phyloP scores from a whole-genome alignment of 2,888 invertebrate genomes.

The Cyrtodaria siliqua region DNA sequence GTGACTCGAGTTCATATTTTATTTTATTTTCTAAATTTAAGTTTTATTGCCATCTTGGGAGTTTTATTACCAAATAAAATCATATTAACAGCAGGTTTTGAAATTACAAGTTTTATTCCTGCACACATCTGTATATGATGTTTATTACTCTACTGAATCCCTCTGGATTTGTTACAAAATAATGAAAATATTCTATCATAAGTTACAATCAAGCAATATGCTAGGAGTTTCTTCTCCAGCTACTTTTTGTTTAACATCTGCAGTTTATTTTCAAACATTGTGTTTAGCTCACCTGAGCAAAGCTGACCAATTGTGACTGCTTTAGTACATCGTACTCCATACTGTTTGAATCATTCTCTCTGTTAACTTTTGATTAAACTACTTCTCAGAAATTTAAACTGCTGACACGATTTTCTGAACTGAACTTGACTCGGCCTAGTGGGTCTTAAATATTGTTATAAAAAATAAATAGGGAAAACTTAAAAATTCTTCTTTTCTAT shows the following conservation, averaged over 20 bases:
- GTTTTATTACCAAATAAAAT: constrained; percentile 54
- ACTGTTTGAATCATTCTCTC: too few relatives aligned
- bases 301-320: too few relatives aligned
- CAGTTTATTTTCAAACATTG: constrained; percentile 17
- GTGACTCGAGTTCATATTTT: constrained; percentile 54
- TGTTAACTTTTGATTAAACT: too few relatives aligned
- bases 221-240: background rate
- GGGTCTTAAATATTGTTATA: too few relatives aligned
- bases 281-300: too few relatives aligned
- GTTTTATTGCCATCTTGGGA: constrained; percentile 59
- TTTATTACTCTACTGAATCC: background rate
- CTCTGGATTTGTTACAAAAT: background rate
- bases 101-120: constrained; percentile 63
- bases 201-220: too few relatives aligned
- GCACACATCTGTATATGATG: constrained; percentile 51
- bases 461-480: too few relatives aligned
- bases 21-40: constrained; percentile 62
- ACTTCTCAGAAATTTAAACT: too few relatives aligned
- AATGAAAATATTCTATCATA: background rate
- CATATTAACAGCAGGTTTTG: constrained; percentile 59
- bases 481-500: too few relatives aligned
- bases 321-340: too few relatives aligned
- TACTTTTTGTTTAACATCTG: constrained; percentile 2
- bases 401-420: too few relatives aligned
- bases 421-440: too few relatives aligned